Evolutionary conservation across 1,140 invertebrate species (phyloP), one percentile per base, ranked within the genome.

Genomic region (Musca vetustissima): DNA sequence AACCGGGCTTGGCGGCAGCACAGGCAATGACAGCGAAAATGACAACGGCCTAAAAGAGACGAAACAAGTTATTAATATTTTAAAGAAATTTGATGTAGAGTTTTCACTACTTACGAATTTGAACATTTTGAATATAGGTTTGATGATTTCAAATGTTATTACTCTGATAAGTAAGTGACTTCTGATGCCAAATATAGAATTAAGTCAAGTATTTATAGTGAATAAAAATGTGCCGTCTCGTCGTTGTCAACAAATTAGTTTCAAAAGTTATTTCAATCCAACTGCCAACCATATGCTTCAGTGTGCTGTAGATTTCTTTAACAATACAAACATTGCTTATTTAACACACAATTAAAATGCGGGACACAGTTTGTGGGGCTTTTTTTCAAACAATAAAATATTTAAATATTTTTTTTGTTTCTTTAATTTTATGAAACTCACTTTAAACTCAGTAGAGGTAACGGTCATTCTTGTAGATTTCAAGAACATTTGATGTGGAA

Each of bases 341-440:
- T 70, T 4, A 25, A 17, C 75, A 8, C 84, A 84, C 50, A 85
- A 82, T 32, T 84, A 85, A 73, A 79, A 82, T 53, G 66, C 84
- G 67, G 80, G 83, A 59, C 79, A 83, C 61, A 84, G 84, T 72
- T 83, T 73, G 67, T 83, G 83, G 72, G 83, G 80, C 7, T 15
- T 50, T 72, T 24, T 28, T 28, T 28, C 28, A 28, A 28, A 8
- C 8, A 28, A 28, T 28, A 4, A 8, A 28, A 28, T 28, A 28
- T 28, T 28, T 28, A 28, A 28, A 28, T 8, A 28, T 28, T 28
- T 3, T 28, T 28, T 28, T 28, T 28, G 8, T 28, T 28, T 28
- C 8, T 3, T 4, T 28, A 8, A 8, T 4, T 28, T 28, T 28
- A n/a, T n/a, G n/a, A n/a, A n/a, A n/a, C n/a, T n/a, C n/a, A n/a